Evolutionary conservation across 2,113 vertebrate genomes (phyloP).

Genomic region (Heliornis fulica): DNA sequence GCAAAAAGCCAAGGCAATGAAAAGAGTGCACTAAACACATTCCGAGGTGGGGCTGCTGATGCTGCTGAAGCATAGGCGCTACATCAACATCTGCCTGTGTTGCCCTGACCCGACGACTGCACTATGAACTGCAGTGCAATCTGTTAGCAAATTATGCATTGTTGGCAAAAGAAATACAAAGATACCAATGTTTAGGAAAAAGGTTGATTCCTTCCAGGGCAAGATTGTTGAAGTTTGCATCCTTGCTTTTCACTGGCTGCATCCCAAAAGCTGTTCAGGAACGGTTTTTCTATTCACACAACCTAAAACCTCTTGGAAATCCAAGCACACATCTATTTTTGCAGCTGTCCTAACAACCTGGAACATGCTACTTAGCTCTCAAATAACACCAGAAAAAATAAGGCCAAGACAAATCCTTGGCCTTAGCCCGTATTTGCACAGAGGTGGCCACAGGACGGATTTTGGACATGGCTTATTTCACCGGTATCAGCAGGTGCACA

Average conservation of each 20-base stretch:
- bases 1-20: not conserved
- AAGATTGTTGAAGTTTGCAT: not conserved
- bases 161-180: not conserved
- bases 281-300: not conserved
- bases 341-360: not conserved
- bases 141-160: not conserved
- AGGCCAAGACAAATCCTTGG: not conserved
- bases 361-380: rapidly evolving
- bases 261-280: not conserved
- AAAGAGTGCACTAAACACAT: not conserved
- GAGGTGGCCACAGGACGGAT: not conserved
- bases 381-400: not conserved
- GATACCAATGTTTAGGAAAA: not conserved
- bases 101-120: not conserved
- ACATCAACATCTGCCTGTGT: not conserved
- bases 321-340: not conserved
- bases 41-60: not conserved
- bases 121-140: rapidly evolving
- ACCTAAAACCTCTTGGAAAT: not conserved
- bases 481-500: rapidly evolving
- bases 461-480: not conserved
- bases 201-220: not conserved
- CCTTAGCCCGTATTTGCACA: not conserved
- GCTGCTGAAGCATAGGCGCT: not conserved
- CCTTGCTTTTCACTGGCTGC: not conserved